A percentile compares a stretch with the other conserved stretches of the same genome.
Evolutionary conservation across 2,113 vertebrate species (phyloP).

Genomic region (Ceyx cyanopectus): DNA sequence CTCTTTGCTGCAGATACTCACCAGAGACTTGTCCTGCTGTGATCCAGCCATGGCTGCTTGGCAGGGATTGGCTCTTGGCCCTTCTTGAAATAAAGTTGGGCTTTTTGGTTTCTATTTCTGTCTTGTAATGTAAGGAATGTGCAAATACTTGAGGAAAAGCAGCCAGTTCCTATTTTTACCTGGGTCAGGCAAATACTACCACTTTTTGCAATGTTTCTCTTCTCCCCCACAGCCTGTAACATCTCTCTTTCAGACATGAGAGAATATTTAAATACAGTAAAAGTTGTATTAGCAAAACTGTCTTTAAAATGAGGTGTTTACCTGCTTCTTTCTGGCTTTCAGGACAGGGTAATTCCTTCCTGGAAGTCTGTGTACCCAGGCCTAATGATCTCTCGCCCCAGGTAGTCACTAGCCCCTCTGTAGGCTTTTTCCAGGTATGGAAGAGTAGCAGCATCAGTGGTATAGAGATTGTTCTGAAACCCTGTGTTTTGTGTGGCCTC

Average conservation of each 20-base stretch:
- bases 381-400: background rate
- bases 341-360: background rate
- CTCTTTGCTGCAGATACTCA: background rate
- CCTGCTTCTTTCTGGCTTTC: background rate
- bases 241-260: background rate
- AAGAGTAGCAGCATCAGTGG: background rate
- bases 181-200: background rate
- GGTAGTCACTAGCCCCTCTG: background rate
- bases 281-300: background rate
- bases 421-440: background rate
- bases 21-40: background rate
- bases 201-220: background rate
- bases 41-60: background rate
- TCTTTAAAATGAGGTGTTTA: background rate
- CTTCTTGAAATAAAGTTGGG: background rate
- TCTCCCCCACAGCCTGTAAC: background rate
- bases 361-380: background rate
- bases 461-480: background rate
- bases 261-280: background rate
- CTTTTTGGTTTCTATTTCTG: slow-evolving; percentile 41
- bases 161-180: slow-evolving; percentile 53
- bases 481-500: background rate
- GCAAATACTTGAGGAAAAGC: slow-evolving; percentile 48
- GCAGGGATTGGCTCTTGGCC: slow-evolving; percentile 11
- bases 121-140: slow-evolving; percentile 40